A percentile compares a stretch with the other conserved stretches of the same genome.
Conservation (phyloP, 1,140 invertebrate genomes). For the Drosophila sechellia region DNA sequence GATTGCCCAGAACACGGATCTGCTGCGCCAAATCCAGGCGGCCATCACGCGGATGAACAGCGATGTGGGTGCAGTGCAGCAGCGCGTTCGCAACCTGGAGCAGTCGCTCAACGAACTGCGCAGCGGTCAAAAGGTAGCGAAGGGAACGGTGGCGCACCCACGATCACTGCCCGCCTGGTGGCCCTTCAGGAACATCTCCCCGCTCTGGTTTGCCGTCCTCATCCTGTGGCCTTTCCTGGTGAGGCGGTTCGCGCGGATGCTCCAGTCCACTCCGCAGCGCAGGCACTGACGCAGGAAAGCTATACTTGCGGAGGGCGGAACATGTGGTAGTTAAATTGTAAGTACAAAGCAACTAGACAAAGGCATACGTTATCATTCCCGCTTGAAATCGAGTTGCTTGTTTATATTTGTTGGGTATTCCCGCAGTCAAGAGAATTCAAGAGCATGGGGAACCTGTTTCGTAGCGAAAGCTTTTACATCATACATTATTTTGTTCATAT, state of each 20-base stretch:
- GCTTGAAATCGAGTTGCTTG: too few species aligned
- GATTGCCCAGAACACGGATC: constrained; percentile 61
- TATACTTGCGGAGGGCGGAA: constrained; percentile 15
- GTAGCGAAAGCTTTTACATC: constrained; percentile 29
- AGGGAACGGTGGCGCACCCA: constrained; percentile 1
- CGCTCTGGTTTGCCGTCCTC: constrained; percentile 86
- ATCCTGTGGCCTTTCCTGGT: constrained; percentile 87
- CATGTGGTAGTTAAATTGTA: constrained; percentile 71
- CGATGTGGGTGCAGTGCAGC: constrained; percentile 84
- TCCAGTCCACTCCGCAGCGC: constrained; percentile 41
- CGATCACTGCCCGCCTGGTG: constrained; percentile 85
- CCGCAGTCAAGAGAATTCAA: constrained; percentile 13
- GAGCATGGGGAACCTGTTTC: constrained; percentile 24
- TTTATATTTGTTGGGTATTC: neutral
- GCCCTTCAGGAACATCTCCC: constrained; percentile 86
- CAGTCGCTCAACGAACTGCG: constrained; percentile 66
- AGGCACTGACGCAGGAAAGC: constrained; percentile 48
- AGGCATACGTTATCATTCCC: too few species aligned
- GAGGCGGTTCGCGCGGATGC: constrained; percentile 58
- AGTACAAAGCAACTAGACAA: constrained; percentile 26
- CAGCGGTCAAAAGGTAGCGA: constrained; percentile 32
- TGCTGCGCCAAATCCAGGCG: constrained; percentile 83
- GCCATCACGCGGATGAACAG: constrained; percentile 84
- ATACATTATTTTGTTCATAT: constrained; percentile 10
- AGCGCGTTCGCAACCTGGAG: constrained; percentile 84